Base-by-base conservation (phyloP, 2,797 vertebrate genomes). In the Morus bassanus region DNA sequence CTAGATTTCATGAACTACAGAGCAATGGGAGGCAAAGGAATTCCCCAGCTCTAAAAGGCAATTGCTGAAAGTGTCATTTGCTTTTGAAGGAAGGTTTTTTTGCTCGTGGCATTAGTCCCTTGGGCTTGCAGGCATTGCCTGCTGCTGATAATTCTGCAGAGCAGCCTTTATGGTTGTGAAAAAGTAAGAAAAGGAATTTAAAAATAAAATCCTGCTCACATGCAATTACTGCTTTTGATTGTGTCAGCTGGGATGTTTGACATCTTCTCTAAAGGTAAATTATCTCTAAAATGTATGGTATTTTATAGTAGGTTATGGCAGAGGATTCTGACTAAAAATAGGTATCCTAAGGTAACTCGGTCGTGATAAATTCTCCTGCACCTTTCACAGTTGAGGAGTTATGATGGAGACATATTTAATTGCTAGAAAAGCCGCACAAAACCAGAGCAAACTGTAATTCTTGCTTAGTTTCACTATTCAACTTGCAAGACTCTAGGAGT, bases 401-500 rank as follows among this genome's bases (percentile, higher is more conserved):
- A 41, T 3, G 85, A 16, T 14, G 59, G 53, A 79, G 60, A 39
- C 7, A 7, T 7, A 21, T 88, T 94, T 85, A 89, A 84, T 61
- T 57, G 68, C 61, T 48, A 33, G 72, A 22, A 48, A 92, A 64
- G 46, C 70, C 72, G 57, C 10, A 4, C 22, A 61, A 84, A 81
- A 30, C 46, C 53, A 21, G 27, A 93, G 77, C 77, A 70, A 83
- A 80, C 76, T 68, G 63, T 11, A 70, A 93, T 95, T 95, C 96
- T 92, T 94, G 81, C 93, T 92, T 84, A 86, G 96, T 97, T 96
- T 97, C 97, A 85, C 97, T 92, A 90, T 97, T 96, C 96, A 95
- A 93, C 97, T 97, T 91, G 91, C 88, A 86, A 95, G 97, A 93
- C 98, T 85, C 98, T 97, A 89, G 98, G 97, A 98, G 98, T 94